Conservation (phyloP, 2,797 vertebrate species). For the Vultur gryphus region DNA sequence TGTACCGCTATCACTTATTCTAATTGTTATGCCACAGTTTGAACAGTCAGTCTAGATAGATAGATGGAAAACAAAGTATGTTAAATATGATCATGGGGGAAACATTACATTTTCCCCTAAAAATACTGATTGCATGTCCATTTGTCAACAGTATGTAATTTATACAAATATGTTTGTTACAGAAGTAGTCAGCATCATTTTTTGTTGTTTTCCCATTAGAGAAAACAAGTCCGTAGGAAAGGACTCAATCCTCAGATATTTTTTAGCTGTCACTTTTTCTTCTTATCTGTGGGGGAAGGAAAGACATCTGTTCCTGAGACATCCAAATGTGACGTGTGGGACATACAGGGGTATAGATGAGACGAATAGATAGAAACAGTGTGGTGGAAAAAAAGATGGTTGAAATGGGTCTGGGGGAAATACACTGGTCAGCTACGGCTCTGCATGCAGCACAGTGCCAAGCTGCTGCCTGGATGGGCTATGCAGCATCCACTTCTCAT, state of each 20-base stretch:
- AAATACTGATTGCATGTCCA: not conserved
- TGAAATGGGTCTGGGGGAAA: not conserved
- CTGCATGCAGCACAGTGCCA: fast-evolving
- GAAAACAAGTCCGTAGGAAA: not conserved
- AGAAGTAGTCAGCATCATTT: not conserved
- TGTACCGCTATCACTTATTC: constrained; percentile 41
- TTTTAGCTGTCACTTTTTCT: not conserved
- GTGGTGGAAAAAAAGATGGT: not conserved
- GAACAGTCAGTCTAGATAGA: not conserved
- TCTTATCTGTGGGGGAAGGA: not conserved
- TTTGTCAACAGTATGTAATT: constrained; percentile 37
- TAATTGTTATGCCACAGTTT: constrained; percentile 59
- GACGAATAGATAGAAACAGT: not conserved
- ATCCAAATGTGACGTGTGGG: not conserved
- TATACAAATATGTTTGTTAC: constrained; percentile 40
- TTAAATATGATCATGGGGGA: constrained; percentile 26
- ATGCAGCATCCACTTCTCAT: not conserved
- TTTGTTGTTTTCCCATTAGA: not conserved
- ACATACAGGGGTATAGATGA: fast-evolving
- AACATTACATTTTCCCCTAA: constrained; percentile 3
- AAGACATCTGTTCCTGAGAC: not conserved
- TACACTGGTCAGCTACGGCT: fast-evolving
- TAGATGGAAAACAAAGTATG: not conserved
- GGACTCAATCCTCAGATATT: not conserved
- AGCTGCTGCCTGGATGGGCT: not conserved